phyloP scores from a whole-genome alignment of 2,888 invertebrate genomes.

The Osedax fenrisi region DNA sequence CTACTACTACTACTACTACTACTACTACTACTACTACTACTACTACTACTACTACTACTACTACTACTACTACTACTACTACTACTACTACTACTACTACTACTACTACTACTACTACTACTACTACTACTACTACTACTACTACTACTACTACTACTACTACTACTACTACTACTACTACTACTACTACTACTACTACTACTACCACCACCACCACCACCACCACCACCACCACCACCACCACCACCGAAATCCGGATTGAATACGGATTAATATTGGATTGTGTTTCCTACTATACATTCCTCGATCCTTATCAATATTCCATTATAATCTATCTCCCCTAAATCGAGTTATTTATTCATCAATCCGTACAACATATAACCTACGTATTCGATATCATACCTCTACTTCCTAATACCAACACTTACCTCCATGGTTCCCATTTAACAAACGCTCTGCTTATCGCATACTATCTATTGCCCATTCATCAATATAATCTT shows the following conservation, averaged over 20 bases:
- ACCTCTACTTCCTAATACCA: too few species aligned
- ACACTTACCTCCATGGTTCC: too few species aligned
- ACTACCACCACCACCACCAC: conserved; percentile 11
- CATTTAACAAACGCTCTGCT: too few species aligned
- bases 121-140: not conserved
- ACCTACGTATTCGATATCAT: too few species aligned
- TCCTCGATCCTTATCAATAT: too few species aligned
- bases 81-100: not conserved
- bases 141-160: not conserved
- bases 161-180: not conserved
- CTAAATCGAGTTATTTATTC: too few species aligned
- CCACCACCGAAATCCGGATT: not conserved
- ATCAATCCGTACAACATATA: too few species aligned
- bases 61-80: not conserved
- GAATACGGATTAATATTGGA: too few species aligned
- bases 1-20: not conserved
- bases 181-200: not conserved
- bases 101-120: not conserved
- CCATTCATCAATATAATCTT: too few species aligned
- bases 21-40: not conserved
- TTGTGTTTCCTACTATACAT: too few species aligned
- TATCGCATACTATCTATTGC: too few species aligned
- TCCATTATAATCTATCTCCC: too few species aligned
- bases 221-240: conserved; percentile 18
- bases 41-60: not conserved